A percentile compares a stretch with the other conserved stretches of the same genome.
Evolutionary conservation across 2,113 vertebrate genomes (phyloP).

Genomic region (Apus apus): DNA sequence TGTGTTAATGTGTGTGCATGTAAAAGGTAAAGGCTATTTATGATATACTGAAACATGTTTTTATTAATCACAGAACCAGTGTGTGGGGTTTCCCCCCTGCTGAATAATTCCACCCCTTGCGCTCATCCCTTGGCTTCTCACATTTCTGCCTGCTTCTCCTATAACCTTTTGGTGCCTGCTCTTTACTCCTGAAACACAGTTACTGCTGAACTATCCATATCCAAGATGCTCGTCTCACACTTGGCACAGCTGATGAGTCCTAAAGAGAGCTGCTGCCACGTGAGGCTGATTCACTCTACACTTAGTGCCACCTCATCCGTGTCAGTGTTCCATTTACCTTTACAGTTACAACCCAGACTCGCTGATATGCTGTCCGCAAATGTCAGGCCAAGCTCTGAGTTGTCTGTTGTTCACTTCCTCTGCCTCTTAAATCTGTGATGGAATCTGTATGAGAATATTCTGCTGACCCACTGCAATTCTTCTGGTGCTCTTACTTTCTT

Average conservation of each 20-base stretch:
- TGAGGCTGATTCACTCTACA: not conserved
- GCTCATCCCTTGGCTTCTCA: not conserved
- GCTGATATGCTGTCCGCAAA: not conserved
- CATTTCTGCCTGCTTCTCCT: not conserved
- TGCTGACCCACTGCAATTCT: not conserved
- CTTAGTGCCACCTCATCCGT: not conserved
- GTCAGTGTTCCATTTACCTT: conserved; percentile 33
- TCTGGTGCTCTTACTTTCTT: not conserved
- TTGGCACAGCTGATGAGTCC: conserved; percentile 1
- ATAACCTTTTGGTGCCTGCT: not conserved
- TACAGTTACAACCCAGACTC: not conserved
- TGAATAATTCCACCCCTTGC: not conserved
- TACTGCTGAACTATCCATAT: not conserved
- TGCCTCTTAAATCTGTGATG: not conserved
- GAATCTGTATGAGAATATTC: conserved; percentile 15
- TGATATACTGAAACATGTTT: not conserved
- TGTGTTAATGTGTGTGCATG: not conserved
- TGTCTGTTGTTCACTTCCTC: conserved; percentile 1
- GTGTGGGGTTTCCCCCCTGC: not conserved
- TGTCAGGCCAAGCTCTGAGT: not conserved
- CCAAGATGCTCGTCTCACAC: not conserved
- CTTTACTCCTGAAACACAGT: not conserved
- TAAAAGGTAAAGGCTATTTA: not conserved
- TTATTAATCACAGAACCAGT: not conserved
- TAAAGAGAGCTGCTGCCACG: not conserved